Evolutionary conservation across 2,888 invertebrate genomes (phyloP).

Genomic region (Euphydryas editha): DNA sequence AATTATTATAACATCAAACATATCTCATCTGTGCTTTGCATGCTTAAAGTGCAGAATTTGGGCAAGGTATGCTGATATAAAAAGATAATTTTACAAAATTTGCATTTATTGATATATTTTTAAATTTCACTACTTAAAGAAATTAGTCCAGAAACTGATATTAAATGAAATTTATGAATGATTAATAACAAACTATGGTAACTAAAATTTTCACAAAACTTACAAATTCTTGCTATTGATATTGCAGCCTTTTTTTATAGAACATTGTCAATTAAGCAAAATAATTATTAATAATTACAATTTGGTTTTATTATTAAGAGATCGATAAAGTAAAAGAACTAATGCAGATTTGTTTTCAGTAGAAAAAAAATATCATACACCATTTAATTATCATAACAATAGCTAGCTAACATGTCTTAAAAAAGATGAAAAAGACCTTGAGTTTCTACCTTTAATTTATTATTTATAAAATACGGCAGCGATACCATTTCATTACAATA

Average conservation of each 20-base stretch:
- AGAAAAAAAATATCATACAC: conserved; percentile 78
- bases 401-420: conserved; percentile 81
- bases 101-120: conserved; percentile 70
- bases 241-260: conserved; percentile 29
- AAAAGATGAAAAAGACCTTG: conserved; percentile 82
- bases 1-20: conserved; percentile 12
- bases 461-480: conserved; percentile 83
- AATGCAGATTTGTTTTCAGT: conserved; percentile 80
- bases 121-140: conserved; percentile 65
- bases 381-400: conserved; percentile 78
- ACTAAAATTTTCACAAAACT: conserved; percentile 32
- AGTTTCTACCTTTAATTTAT: conserved; percentile 73
- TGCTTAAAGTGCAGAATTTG: conserved; percentile 29
- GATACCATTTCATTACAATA: conserved; percentile 81
- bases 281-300: conserved; percentile 32
- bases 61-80: conserved; percentile 66
- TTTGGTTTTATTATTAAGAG: conserved; percentile 43
- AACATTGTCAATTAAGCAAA: conserved; percentile 26
- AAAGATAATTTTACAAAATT: conserved; percentile 65
- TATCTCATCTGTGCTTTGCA: conserved; percentile 21
- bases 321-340: conserved; percentile 57
- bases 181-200: conserved; percentile 33
- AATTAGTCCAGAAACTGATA: conserved; percentile 55
- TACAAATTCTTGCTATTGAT: conserved; percentile 23
- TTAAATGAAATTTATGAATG: conserved; percentile 30